These are phyloP conservation scores for Harlomillsia oculata DNA, from an alignment of 1,140 invertebrate genomes.

Conservation along the genomic window DNA sequence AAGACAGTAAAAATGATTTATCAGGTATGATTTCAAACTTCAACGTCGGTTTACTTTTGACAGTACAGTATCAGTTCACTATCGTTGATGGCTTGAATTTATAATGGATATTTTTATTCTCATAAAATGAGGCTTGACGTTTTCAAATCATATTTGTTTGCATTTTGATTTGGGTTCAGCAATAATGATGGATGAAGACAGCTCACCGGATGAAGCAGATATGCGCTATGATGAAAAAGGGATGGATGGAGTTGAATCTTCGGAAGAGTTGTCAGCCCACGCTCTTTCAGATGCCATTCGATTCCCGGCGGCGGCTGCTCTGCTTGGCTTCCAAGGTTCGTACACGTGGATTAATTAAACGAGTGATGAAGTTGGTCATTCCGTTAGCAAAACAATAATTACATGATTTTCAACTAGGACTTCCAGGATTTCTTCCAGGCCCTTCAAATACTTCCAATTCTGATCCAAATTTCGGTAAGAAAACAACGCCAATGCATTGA, in stretches of 20 bases:
- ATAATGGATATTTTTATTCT: no score
- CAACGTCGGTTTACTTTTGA: background rate
- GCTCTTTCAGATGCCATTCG: slow-evolving; percentile 23
- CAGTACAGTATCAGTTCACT: no score
- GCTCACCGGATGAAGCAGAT: slow-evolving; percentile 23
- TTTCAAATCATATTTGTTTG: background rate
- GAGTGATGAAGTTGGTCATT: background rate
- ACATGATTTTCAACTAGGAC: slow-evolving; percentile 36
- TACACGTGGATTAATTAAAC: slow-evolving; percentile 35
- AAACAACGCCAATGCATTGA: no score
- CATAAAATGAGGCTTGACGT: background rate
- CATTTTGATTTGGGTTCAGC: no score
- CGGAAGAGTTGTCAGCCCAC: slow-evolving; percentile 23
- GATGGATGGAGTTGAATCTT: slow-evolving; percentile 22
- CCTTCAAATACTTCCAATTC: slow-evolving; percentile 54
- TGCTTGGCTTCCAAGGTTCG: slow-evolving; percentile 57
- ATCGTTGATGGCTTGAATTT: no score
- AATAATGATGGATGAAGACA: slow-evolving; percentile 24
- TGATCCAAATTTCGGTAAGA: slow-evolving; percentile 72
- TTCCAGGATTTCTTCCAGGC: slow-evolving; percentile 63
- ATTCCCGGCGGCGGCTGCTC: slow-evolving; percentile 47
- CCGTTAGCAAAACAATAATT: background rate
- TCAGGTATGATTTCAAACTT: background rate
- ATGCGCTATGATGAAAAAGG: slow-evolving; percentile 18
- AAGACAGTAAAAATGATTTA: no score